These are phyloP conservation scores for Bovichtus diacanthus DNA, from an alignment of 2,797 vertebrate genomes.

Conservation along the genomic window DNA sequence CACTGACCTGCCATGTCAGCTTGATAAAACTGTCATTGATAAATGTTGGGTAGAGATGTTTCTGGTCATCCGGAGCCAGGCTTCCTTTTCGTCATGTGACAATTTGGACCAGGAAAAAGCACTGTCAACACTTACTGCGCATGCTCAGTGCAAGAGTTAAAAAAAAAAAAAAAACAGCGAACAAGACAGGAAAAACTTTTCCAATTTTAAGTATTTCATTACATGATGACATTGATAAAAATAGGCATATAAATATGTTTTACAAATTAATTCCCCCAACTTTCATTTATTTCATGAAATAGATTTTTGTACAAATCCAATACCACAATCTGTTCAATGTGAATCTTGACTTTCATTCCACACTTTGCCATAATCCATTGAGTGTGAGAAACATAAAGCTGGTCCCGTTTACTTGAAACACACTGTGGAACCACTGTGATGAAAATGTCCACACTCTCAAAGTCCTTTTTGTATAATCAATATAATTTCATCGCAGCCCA, in stretches of 20 bases:
- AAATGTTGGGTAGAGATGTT: neutral
- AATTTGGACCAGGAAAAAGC: slow-evolving; percentile 47
- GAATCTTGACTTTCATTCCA: neutral
- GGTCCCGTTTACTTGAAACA: slow-evolving; percentile 13
- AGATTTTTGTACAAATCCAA: slow-evolving; percentile 10
- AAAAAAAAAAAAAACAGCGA: neutral
- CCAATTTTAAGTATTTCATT: slow-evolving; percentile 55
- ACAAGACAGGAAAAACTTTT: neutral
- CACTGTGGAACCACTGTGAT: neutral
- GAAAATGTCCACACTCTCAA: slow-evolving; percentile 19
- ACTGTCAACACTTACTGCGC: slow-evolving; percentile 53
- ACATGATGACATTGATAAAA: slow-evolving; percentile 39
- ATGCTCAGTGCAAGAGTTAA: slow-evolving; percentile 51
- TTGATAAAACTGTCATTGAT: slow-evolving; percentile 34
- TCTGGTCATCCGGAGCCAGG: slow-evolving; percentile 39
- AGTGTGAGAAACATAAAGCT: slow-evolving; percentile 12
- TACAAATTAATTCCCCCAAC: slow-evolving; percentile 33
- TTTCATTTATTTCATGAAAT: neutral
- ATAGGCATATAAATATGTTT: slow-evolving; percentile 53
- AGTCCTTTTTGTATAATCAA: slow-evolving; percentile 10
- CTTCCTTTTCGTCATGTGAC: slow-evolving; percentile 71
- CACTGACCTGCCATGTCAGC: slow-evolving; percentile 78
- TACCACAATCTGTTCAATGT: neutral
- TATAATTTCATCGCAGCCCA: slow-evolving; percentile 12
- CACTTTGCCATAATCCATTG: neutral